Evolutionary conservation across 2,113 vertebrate genomes (phyloP).

Genomic region (Actenoides lindsayi): DNA sequence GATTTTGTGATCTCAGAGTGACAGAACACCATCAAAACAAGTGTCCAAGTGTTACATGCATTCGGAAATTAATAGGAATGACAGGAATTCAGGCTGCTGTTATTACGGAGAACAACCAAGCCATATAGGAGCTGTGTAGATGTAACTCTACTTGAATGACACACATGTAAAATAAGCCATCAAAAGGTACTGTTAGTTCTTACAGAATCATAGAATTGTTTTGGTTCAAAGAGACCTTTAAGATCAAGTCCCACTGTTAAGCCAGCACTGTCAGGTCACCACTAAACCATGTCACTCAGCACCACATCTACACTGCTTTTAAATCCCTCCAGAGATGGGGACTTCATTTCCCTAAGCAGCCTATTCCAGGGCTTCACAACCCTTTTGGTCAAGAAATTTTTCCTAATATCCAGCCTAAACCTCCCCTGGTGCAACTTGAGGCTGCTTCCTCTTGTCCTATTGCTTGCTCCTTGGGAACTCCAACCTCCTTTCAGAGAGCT

Average conservation of each 20-base stretch:
- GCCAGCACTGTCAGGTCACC: not conserved
- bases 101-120: not conserved
- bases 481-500: not conserved
- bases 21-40: not conserved
- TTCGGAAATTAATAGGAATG: not conserved
- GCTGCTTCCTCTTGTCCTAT: not conserved
- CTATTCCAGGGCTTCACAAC: not conserved
- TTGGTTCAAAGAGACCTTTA: not conserved
- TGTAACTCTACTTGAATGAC: not conserved
- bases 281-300: not conserved
- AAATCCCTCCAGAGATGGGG: not conserved
- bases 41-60: rapidly evolving
- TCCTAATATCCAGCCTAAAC: not conserved
- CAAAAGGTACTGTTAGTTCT: not conserved
- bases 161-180: not conserved
- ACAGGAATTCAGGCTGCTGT: not conserved
- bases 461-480: not conserved
- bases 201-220: not conserved
- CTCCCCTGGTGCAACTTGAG: not conserved
- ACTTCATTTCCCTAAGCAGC: not conserved
- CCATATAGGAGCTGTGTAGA: not conserved
- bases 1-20: not conserved
- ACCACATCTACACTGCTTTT: not conserved
- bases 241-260: not conserved
- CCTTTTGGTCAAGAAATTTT: not conserved